Conservation (phyloP, 2,113 vertebrate species). For the Elephantulus edwardii region DNA sequence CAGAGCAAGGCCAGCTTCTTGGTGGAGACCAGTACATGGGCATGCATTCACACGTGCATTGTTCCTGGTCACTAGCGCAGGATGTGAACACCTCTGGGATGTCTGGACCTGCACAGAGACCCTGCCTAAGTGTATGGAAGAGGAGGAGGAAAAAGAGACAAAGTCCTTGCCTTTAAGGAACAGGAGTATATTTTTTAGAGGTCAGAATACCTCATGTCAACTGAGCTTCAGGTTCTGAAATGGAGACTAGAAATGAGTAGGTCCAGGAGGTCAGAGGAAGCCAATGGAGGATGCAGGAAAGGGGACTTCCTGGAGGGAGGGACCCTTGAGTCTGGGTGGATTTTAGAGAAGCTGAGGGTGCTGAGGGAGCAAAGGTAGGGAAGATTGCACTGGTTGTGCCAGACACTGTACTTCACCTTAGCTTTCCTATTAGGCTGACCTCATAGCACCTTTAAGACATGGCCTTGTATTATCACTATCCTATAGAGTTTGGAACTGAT, state of each 20-base stretch:
- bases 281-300: neutral
- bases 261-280: neutral
- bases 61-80: neutral
- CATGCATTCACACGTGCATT: neutral
- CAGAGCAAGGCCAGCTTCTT: neutral
- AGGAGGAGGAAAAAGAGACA: too few relatives aligned
- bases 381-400: neutral
- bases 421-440: neutral
- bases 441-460: neutral
- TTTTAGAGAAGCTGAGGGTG: neutral
- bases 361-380: neutral
- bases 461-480: neutral
- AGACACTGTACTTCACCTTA: neutral
- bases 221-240: neutral
- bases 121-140: neutral
- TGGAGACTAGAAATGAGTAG: neutral
- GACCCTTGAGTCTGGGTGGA: neutral
- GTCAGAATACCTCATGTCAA: neutral
- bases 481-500: neutral
- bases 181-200: neutral
- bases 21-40: neutral
- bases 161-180: neutral
- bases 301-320: neutral
- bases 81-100: neutral
- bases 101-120: neutral